phyloP scores from a whole-genome alignment of 2,113 vertebrate genomes.

The Macrotus californicus region DNA sequence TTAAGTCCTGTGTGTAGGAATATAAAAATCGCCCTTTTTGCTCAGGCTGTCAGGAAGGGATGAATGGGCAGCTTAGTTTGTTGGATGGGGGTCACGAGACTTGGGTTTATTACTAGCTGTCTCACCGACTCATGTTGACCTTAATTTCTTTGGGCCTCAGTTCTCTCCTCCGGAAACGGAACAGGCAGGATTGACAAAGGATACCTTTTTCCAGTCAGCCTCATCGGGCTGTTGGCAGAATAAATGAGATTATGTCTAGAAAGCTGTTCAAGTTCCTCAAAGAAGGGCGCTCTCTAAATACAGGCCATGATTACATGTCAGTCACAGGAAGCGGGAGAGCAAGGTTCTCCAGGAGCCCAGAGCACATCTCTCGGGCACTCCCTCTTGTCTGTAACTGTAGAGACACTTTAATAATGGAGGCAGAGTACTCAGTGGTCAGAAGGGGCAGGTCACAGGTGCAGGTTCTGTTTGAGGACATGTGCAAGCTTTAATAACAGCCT shows the following conservation, averaged over 20 bases:
- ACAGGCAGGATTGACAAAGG: not conserved
- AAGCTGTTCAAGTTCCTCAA: not conserved
- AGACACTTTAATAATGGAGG: not conserved
- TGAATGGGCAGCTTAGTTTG: accelerated
- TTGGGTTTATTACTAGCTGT: not conserved
- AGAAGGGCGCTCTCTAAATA: conserved; percentile 17
- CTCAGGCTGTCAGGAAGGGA: not conserved
- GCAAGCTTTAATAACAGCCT: conserved; percentile 12
- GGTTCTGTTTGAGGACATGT: not conserved
- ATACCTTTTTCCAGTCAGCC: not conserved
- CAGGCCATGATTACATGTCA: not conserved
- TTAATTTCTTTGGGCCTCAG: not conserved
- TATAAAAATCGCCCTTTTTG: no score
- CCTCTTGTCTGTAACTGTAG: not conserved
- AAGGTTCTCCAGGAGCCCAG: not conserved
- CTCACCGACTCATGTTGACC: not conserved
- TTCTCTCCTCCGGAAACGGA: not conserved
- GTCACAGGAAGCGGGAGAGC: not conserved
- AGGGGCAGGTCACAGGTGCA: not conserved
- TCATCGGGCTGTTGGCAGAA: not conserved
- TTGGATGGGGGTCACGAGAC: not conserved
- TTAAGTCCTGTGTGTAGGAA: not conserved
- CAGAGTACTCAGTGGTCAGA: not conserved
- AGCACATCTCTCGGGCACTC: not conserved
- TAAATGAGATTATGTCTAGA: not conserved